phyloP scores from a whole-genome alignment of 2,888 invertebrate species.

The Rhagophthalmus giganteus region DNA sequence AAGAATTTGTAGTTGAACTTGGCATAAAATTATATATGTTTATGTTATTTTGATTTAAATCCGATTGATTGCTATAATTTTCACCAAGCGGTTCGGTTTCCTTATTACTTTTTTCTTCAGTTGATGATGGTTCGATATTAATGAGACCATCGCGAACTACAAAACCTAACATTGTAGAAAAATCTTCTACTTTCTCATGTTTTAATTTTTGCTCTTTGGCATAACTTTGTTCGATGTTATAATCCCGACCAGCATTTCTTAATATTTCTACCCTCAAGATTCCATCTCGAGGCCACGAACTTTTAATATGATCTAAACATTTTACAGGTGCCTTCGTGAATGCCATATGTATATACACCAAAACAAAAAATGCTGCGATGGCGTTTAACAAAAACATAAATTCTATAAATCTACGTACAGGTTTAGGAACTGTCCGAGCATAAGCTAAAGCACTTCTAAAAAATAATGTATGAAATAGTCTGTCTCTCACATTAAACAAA shows the following conservation, averaged over 20 bases:
- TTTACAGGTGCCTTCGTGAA: constrained; percentile 92
- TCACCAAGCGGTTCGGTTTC: constrained; percentile 48
- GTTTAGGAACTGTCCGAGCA: constrained; percentile 85
- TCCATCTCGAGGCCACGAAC: constrained; percentile 94
- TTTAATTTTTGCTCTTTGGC: constrained; percentile 76
- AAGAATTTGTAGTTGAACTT: constrained; percentile 29
- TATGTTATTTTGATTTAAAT: constrained; percentile 17
- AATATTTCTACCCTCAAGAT: constrained; percentile 90
- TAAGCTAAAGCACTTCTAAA: constrained; percentile 90
- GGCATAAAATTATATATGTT: constrained; percentile 30
- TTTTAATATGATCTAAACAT: constrained; percentile 85
- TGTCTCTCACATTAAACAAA: constrained; percentile 82
- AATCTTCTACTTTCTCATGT: constrained; percentile 65
- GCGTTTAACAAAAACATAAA: constrained; percentile 82
- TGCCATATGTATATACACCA: constrained; percentile 93
- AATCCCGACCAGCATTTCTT: constrained; percentile 70
- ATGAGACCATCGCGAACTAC: constrained; percentile 69
- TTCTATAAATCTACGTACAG: constrained; percentile 80
- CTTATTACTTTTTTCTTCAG: constrained; percentile 58
- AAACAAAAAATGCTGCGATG: constrained; percentile 81
- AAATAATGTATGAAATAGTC: constrained; percentile 93
- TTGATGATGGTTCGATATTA: constrained; percentile 69
- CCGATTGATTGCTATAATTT: constrained; percentile 29
- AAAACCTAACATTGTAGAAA: constrained; percentile 65
- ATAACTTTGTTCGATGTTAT: constrained; percentile 80